Base-by-base conservation (phyloP, 2,797 vertebrate genomes). In the Botia kubotai region DNA sequence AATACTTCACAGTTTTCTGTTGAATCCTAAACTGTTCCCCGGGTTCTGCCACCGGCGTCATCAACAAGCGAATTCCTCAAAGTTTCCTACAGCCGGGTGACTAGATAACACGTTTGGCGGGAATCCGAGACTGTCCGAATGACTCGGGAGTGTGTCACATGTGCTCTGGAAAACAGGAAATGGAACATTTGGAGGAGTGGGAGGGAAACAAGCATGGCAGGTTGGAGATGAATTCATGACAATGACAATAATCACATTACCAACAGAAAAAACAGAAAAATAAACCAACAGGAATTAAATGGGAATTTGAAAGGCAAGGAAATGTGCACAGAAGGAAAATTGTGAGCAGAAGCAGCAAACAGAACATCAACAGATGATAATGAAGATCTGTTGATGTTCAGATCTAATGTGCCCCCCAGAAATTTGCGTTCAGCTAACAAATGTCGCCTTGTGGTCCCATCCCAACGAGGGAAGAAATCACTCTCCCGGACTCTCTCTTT, bases 61-160 rank as follows among this genome's bases (percentile, higher is more conserved):
- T 95, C 92, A 94, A 94, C 94, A 95, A 84, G 95, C 92, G 53
- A 95, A 95, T 86, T 95, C 94, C 89, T 95, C 94, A 19, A 94
- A 93, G 93, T 92, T 93, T 80, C 92, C 96, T 96, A 98, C 81
- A 97, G 97, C 90, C 93, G 95, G 86, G 96, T 98, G 94, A 96
- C 97, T 88, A 96, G 96, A 95, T 97, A 97, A 92, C 95, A 96
- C 90, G 96, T 96, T 93, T 94, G 96, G 93, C 93, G 95, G 88
- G 96, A 95, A 91, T 95, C 93, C 84, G 94, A 95, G 87, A 91
- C 92, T 83, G 95, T 96, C 94, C 93, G 95, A 91, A 94, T 93
- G 92, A 94, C 95, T 86, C 94, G 92, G 90, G 93, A 95, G 92
- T 88, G 95, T 93, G 91, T 95, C 93, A 88, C 93, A 92, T 92